Conservation (phyloP, 2,113 vertebrate genomes). For the Microcebus lehilahytsara region DNA sequence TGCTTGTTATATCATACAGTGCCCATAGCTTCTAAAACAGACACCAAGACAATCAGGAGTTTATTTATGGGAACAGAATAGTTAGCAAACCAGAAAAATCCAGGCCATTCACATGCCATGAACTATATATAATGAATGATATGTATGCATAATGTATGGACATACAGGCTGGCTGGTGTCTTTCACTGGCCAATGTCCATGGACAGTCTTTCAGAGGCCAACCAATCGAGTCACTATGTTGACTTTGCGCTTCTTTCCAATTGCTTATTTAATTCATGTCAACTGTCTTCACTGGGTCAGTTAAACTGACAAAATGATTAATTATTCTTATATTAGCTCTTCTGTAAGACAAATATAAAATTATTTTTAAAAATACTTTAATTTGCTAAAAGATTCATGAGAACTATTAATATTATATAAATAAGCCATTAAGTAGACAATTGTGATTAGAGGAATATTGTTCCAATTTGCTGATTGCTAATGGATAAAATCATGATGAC, state of each 20-base stretch:
- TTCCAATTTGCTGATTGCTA: background rate
- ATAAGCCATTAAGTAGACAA: background rate
- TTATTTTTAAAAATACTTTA: background rate
- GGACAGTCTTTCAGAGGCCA: background rate
- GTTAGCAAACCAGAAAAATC: conserved; percentile 52
- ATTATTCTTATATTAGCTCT: conserved; percentile 16
- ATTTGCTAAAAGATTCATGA: background rate
- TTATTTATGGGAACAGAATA: conserved; percentile 16
- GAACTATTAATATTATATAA: background rate
- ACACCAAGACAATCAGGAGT: background rate
- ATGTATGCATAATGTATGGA: conserved; percentile 42
- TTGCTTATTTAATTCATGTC: conserved; percentile 45
- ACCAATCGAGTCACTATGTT: background rate
- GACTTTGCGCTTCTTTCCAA: background rate
- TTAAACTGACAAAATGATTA: conserved; percentile 23
- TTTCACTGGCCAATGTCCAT: background rate
- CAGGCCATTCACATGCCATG: background rate
- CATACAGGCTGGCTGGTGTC: background rate
- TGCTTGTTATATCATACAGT: background rate
- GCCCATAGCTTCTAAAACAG: background rate
- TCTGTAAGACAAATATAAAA: conserved; percentile 26
- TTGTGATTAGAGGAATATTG: background rate
- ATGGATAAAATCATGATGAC: background rate
- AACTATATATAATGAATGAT: conserved; percentile 40
- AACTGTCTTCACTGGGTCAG: conserved; percentile 23